phyloP scores from a whole-genome alignment of 2,888 invertebrate genomes.

The Drosophila heteroneura region DNA sequence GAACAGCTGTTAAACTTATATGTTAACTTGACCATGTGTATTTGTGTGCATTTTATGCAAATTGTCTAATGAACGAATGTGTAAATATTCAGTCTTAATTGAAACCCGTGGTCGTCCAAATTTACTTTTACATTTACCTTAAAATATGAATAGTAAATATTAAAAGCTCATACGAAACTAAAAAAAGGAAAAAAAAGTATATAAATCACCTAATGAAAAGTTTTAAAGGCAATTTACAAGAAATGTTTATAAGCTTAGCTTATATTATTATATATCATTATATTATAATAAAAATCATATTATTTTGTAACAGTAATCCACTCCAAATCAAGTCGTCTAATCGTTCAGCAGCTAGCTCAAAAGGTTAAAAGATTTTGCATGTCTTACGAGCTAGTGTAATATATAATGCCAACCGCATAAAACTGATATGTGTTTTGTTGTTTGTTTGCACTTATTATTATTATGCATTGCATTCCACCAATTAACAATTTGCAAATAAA shows the following conservation, averaged over 20 bases:
- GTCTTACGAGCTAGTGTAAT: background rate
- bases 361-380: background rate
- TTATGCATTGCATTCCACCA: conserved; percentile 20
- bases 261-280: background rate
- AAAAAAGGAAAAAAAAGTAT: background rate
- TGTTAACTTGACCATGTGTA: conserved; percentile 38
- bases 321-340: background rate
- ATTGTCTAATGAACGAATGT: conserved; percentile 8
- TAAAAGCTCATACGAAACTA: background rate
- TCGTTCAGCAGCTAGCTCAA: background rate
- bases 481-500: conserved; percentile 25
- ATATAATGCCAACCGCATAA: background rate
- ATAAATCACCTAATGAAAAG: background rate
- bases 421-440: background rate
- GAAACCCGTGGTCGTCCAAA: background rate
- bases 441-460: conserved; percentile 1
- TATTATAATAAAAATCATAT: background rate
- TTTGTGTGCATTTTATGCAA: conserved; percentile 20
- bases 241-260: background rate
- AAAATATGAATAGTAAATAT: background rate
- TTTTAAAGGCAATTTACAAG: background rate
- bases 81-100: background rate
- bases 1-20: conserved; percentile 30
- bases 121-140: background rate
- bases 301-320: background rate